Evolutionary conservation across 2,797 vertebrate species (phyloP), one percentile per base, ranked within the genome.

Genomic region (Enteromius viviparus): DNA sequence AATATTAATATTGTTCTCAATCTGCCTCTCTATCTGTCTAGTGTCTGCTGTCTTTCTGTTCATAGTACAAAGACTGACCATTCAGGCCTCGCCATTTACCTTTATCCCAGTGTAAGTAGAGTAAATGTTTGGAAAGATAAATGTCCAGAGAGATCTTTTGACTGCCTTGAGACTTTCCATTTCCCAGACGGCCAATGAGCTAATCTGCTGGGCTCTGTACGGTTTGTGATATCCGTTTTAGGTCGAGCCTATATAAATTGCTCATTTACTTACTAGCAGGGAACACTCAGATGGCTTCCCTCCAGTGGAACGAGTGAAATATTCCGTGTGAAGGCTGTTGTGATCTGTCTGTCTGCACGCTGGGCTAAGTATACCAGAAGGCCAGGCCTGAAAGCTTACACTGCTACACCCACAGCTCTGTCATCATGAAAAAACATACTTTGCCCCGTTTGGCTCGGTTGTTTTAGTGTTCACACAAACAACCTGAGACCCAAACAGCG

Each of bases 341-440:
- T 83, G 81, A 70, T 77, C 81, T 70, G 75, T 83, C 81, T 77
- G 75, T 83, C 81, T 69, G 53, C 75, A 83, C 81, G 14, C 17
- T 42, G 23, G 37, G 51, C 64, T 83, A 83, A 70, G 81, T 78
- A 47, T 62, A 83, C 40, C 74, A 77, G 40, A 60, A 77, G 81
- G 66, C 65, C 74, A 60, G 65, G 53, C 9, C 66, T 83, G 65
- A 83, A 60, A 77, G 21, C 81, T 70, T 78, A 78, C 40, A 83
- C 74, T 76, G 64, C 37, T 45, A 76, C 81, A 83, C 65, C 74
- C 75, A 77, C 62, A 76, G 65, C 26, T 66, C 81, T 76, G 72
- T 76, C 81, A 82, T 82, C 62, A 69, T 68, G 26, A 82, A 37
- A 82, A 82, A 76, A 76, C 62, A 76, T 68, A 76, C 81, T 76